A percentile compares a stretch with the other conserved stretches of the same genome.
phyloP scores from a whole-genome alignment of 1,140 invertebrate species.

The Penaeus chinensis region DNA sequence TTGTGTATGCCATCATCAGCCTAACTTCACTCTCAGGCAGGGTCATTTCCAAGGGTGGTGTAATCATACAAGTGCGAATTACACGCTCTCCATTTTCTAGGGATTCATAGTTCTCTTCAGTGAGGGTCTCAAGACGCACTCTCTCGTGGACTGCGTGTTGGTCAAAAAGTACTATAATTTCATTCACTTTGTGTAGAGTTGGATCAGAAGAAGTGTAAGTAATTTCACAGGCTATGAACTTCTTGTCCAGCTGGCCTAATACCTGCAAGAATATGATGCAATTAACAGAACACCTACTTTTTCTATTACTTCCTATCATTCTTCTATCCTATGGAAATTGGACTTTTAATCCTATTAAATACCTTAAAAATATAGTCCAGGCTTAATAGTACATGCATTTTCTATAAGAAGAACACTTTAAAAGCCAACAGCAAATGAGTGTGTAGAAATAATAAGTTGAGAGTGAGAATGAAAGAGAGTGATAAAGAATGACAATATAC shows the following conservation, averaged over 20 bases:
- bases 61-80: conserved; percentile 64
- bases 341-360: too few species aligned
- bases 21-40: conserved; percentile 68
- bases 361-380: too few species aligned
- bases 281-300: not conserved
- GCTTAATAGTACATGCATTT: too few species aligned
- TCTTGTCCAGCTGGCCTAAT: conserved; percentile 77
- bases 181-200: not conserved
- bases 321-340: too few species aligned
- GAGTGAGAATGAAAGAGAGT: too few species aligned
- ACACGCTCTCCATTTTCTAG: conserved; percentile 39
- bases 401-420: too few species aligned
- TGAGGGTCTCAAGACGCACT: conserved; percentile 74
- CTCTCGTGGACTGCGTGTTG: conserved; percentile 83
- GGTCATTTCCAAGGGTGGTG: conserved; percentile 65
- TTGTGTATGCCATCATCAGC: conserved; percentile 67
- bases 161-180: conserved; percentile 76
- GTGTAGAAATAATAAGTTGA: too few species aligned
- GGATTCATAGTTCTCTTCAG: conserved; percentile 67
- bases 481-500: too few species aligned
- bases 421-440: too few species aligned
- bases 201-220: conserved; percentile 48
- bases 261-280: conserved; percentile 67
- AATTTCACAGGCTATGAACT: conserved; percentile 75
- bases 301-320: too few species aligned